A percentile compares a stretch with the other conserved stretches of the same genome.
phyloP scores from a whole-genome alignment of 2,797 vertebrate species.

The Tapirus indicus region DNA sequence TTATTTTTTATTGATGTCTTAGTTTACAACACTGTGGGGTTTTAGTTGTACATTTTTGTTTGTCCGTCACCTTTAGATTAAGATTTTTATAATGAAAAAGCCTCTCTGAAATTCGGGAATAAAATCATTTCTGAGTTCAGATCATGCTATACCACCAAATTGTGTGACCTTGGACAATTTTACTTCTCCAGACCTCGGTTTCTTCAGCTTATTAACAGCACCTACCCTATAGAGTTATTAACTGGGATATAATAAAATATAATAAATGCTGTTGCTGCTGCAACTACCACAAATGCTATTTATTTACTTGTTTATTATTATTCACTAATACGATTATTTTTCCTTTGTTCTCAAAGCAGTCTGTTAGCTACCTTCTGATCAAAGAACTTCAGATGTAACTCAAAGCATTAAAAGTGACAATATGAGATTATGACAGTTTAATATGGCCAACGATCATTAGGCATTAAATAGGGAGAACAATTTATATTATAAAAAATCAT shows the following conservation, averaged over 20 bases:
- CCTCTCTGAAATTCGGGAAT: not conserved
- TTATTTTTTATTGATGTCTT: no score
- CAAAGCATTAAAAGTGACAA: constrained; percentile 49
- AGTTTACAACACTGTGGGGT: no score
- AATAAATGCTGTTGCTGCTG: constrained; percentile 8
- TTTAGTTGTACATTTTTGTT: no score
- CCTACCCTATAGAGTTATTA: not conserved
- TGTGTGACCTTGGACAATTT: not conserved
- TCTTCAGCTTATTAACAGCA: constrained; percentile 12
- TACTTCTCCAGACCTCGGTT: not conserved
- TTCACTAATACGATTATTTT: constrained; percentile 10
- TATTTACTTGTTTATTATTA: constrained; percentile 18
- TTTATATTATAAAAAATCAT: not conserved
- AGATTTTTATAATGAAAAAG: constrained; percentile 58
- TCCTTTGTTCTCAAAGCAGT: not conserved
- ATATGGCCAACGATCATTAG: constrained; percentile 19
- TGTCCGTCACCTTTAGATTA: no score
- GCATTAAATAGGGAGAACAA: constrained; percentile 50
- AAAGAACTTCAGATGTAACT: constrained; percentile 43
- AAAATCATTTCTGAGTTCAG: constrained; percentile 61
- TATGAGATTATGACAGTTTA: constrained; percentile 33
- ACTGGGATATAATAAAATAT: not conserved
- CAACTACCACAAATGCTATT: not conserved
- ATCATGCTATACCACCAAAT: not conserved
- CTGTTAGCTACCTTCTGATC: constrained; percentile 37